Evolutionary conservation across 2,888 invertebrate genomes (phyloP).

Genomic region (Rotaria socialis): DNA sequence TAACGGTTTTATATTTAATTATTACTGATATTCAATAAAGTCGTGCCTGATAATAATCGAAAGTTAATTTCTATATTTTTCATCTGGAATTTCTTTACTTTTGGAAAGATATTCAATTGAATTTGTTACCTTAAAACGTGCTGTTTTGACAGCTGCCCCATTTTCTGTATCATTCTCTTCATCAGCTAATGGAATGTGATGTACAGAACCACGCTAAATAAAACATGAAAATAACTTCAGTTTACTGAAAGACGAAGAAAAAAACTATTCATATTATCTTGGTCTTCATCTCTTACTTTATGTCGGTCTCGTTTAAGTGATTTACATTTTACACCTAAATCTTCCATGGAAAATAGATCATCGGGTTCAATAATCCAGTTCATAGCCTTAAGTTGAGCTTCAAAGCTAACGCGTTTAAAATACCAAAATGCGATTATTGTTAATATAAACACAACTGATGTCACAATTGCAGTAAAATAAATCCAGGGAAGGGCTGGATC

Average conservation of each 20-base stretch:
- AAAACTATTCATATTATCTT: no score
- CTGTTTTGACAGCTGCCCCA: neutral
- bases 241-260: no score
- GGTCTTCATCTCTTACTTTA: neutral
- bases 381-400: slow-evolving; percentile 52
- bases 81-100: no score
- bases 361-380: slow-evolving; percentile 52
- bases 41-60: no score
- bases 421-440: slow-evolving; percentile 47
- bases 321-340: neutral
- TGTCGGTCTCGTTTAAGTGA: neutral
- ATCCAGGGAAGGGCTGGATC: slow-evolving; percentile 42
- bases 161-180: neutral
- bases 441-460: slow-evolving; percentile 47
- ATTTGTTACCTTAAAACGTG: neutral
- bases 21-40: no score
- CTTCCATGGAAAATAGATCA: slow-evolving; percentile 49
- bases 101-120: no score
- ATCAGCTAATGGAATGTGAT: neutral
- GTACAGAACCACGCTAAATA: neutral
- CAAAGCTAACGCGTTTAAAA: slow-evolving; percentile 50
- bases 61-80: neutral
- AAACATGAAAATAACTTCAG: neutral
- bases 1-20: neutral
- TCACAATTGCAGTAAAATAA: slow-evolving; percentile 39